phyloP scores from a whole-genome alignment of 2,113 vertebrate genomes.

The Crypturellus undulatus region DNA sequence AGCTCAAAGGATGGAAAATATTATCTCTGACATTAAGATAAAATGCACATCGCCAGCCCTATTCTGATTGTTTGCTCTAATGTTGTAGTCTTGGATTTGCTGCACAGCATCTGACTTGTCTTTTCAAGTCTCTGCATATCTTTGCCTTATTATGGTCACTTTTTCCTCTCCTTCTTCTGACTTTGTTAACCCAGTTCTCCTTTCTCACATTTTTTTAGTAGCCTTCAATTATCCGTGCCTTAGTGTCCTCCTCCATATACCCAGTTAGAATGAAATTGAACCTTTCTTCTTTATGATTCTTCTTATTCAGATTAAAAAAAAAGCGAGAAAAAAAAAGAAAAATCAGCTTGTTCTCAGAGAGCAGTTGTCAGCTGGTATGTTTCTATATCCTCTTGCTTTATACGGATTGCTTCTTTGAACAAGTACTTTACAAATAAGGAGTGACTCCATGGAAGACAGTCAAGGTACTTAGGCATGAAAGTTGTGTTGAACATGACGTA shows the following conservation, averaged over 20 bases:
- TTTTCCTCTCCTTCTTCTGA: neutral
- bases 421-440: neutral
- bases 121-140: conserved; percentile 47
- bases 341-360: neutral
- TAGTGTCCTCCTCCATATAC: neutral
- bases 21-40: conserved; percentile 63
- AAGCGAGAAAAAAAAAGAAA: neutral
- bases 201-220: neutral
- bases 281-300: neutral
- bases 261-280: neutral
- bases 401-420: neutral
- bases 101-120: conserved; percentile 15
- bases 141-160: conserved; percentile 44
- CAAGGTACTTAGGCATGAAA: neutral
- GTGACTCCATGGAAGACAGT: neutral
- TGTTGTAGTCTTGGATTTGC: conserved; percentile 28
- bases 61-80: conserved; percentile 25
- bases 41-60: neutral
- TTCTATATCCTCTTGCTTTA: neutral
- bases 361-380: neutral
- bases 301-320: neutral
- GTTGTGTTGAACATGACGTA: neutral
- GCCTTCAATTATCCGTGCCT: neutral
- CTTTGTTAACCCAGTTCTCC: neutral
- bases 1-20: conserved; percentile 33